These are phyloP conservation scores for Ephestia elutella DNA, from an alignment of 1,140 invertebrate species.

Conservation along the genomic window DNA sequence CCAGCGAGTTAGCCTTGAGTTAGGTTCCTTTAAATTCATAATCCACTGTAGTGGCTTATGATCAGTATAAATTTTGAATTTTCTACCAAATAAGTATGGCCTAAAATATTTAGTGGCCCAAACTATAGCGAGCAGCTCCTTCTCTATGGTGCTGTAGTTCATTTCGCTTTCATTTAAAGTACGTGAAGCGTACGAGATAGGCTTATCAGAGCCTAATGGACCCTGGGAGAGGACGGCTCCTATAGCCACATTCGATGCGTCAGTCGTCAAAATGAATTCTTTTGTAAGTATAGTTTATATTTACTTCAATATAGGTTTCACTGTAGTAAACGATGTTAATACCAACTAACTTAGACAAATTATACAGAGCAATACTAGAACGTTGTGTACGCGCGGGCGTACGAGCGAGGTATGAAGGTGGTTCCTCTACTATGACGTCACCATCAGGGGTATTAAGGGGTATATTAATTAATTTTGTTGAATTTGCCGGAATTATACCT, in stretches of 20 bases:
- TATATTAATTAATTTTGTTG: conserved; percentile 15
- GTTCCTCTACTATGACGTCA: conserved; percentile 15
- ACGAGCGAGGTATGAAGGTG: no score
- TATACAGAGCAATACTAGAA: no score
- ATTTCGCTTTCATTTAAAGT: conserved; percentile 16
- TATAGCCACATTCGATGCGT: neutral
- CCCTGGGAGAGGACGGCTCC: neutral
- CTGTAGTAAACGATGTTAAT: no score
- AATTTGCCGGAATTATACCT: conserved; percentile 16
- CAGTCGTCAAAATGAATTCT: neutral
- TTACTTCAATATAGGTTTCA: no score
- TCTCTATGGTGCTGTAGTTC: conserved; percentile 10
- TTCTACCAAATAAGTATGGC: no score
- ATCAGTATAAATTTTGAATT: no score
- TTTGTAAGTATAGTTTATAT: no score
- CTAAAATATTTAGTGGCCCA: conserved; percentile 13
- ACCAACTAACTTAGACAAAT: no score
- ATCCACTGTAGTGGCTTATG: no score
- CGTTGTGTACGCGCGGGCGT: no score
- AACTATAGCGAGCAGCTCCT: conserved; percentile 5
- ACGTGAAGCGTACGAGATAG: conserved; percentile 12
- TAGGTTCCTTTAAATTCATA: no score
- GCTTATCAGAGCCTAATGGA: neutral
- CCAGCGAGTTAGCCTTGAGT: conserved; percentile 15
- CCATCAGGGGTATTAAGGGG: conserved; percentile 15